phyloP scores from a whole-genome alignment of 1,140 invertebrate genomes.

The Scaptodrosophila lebanonensis region DNA sequence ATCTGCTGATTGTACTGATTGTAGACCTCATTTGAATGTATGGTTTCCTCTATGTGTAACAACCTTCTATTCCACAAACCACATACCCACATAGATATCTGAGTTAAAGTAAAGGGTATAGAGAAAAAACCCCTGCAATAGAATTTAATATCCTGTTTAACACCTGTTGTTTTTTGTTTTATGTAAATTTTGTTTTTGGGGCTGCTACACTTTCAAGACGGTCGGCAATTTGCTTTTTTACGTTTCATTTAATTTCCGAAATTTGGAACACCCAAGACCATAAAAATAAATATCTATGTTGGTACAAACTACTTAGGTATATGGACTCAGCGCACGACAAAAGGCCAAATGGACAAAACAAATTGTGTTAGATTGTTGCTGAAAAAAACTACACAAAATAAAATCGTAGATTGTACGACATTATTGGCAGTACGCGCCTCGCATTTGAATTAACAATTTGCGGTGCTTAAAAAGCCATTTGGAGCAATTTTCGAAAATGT shows the following conservation, averaged over 20 bases:
- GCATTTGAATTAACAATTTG: slow-evolving; percentile 49
- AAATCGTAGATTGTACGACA: slow-evolving; percentile 57
- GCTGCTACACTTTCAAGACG: slow-evolving; percentile 16
- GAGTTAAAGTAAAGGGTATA: too few species aligned
- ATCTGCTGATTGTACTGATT: too few species aligned
- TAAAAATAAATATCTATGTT: slow-evolving; percentile 49
- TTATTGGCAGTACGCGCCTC: slow-evolving; percentile 50
- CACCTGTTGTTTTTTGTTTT: slow-evolving; percentile 55
- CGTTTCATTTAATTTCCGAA: slow-evolving; percentile 57
- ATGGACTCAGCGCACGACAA: slow-evolving; percentile 9
- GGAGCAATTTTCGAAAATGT: slow-evolving; percentile 27
- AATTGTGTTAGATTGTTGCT: slow-evolving; percentile 18
- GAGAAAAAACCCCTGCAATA: slow-evolving; percentile 22
- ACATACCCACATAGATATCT: too few species aligned
- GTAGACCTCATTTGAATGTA: too few species aligned
- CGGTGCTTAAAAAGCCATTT: slow-evolving; percentile 53
- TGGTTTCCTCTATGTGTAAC: too few species aligned
- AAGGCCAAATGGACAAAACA: slow-evolving; percentile 28
- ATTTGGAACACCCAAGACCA: slow-evolving; percentile 67
- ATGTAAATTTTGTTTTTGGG: slow-evolving; percentile 52
- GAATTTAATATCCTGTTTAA: slow-evolving; percentile 65
- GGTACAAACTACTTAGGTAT: slow-evolving; percentile 23
- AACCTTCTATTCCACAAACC: too few species aligned
- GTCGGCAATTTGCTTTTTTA: slow-evolving; percentile 31
- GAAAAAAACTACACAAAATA: slow-evolving; percentile 27